Evolutionary conservation across 2,113 vertebrate genomes (phyloP).

Genomic region (Macroglossus sobrinus): DNA sequence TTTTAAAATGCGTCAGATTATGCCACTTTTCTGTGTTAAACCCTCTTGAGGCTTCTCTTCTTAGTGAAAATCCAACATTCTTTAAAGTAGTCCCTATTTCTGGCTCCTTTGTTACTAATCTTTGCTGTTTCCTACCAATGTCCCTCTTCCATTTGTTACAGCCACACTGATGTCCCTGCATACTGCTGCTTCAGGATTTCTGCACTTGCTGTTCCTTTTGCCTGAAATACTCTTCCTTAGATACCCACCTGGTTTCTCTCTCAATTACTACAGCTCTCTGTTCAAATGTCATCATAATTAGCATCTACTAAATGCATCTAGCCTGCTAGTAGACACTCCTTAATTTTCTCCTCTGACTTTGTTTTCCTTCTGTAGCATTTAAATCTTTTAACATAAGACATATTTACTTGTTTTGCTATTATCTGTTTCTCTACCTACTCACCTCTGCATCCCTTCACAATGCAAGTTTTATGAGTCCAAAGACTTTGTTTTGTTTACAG

Average conservation of each 20-base stretch:
- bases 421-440: accelerated
- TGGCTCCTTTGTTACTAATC: background rate
- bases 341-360: background rate
- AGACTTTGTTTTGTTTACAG: background rate
- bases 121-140: accelerated
- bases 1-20: background rate
- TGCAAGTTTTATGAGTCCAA: background rate
- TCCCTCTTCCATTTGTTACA: background rate
- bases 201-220: background rate
- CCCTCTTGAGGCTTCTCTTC: background rate
- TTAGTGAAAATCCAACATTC: background rate
- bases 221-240: background rate
- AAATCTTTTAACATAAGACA: background rate
- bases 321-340: accelerated
- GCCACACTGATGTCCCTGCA: background rate
- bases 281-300: background rate
- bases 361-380: background rate
- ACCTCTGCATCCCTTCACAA: background rate
- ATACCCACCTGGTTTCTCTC: background rate
- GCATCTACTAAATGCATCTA: background rate
- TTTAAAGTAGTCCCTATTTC: background rate
- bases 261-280: background rate
- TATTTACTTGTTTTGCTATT: background rate
- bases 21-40: background rate
- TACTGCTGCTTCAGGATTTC: background rate